Evolutionary conservation across 1,140 invertebrate species (phyloP).

Genomic region (Cherax quadricarinatus): DNA sequence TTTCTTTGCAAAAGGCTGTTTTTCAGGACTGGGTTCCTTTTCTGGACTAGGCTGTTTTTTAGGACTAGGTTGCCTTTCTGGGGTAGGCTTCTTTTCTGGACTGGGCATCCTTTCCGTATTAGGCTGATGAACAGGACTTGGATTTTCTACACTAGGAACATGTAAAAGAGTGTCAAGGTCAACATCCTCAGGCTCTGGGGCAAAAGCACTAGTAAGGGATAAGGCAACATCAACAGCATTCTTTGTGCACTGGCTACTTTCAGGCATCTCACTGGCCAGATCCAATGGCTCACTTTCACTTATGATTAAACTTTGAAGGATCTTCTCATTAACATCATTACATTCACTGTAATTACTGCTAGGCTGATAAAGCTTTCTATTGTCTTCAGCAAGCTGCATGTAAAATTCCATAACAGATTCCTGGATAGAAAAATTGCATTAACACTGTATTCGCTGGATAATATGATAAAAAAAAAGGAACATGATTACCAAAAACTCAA

Average conservation of each 20-base stretch:
- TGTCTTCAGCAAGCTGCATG: slow-evolving; percentile 46
- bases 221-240: slow-evolving; percentile 57
- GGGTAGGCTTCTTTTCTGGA: slow-evolving; percentile 7
- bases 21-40: neutral
- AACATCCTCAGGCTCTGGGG: slow-evolving; percentile 63
- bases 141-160: slow-evolving; percentile 28
- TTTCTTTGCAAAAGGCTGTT: neutral
- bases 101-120: neutral
- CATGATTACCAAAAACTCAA: too few relatives aligned
- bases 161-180: slow-evolving; percentile 45
- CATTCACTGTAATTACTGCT: slow-evolving; percentile 35
- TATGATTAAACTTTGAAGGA: slow-evolving; percentile 61
- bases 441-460: neutral
- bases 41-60: neutral
- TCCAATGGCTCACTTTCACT: slow-evolving; percentile 55
- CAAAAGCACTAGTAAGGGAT: slow-evolving; percentile 41
- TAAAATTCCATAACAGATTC: slow-evolving; percentile 35
- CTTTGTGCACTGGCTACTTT: slow-evolving; percentile 22
- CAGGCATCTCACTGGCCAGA: slow-evolving; percentile 19
- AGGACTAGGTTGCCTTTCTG: slow-evolving; percentile 9
- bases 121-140: neutral
- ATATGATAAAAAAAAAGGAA: too few relatives aligned
- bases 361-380: slow-evolving; percentile 51
- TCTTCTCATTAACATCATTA: slow-evolving; percentile 60
- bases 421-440: slow-evolving; percentile 37